phyloP scores from a whole-genome alignment of 2,888 invertebrate genomes.

The Panorpa germanica region DNA sequence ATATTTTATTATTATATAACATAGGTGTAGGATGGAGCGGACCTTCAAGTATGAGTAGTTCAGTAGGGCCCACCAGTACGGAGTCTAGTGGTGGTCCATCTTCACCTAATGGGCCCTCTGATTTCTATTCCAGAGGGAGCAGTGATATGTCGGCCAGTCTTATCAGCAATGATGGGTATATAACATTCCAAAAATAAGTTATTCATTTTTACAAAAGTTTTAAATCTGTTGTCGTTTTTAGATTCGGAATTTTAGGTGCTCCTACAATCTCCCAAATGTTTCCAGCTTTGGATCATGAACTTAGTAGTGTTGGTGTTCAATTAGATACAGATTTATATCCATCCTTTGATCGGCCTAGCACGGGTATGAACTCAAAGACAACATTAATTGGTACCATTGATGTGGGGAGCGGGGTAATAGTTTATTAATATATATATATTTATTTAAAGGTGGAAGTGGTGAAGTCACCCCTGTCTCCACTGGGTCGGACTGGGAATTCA shows the following conservation, averaged over 20 bases:
- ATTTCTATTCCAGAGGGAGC: slow-evolving; percentile 34
- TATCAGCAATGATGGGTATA: slow-evolving; percentile 40
- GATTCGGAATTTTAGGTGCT: slow-evolving; percentile 18
- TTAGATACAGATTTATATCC: slow-evolving; percentile 20
- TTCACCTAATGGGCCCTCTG: slow-evolving; percentile 47
- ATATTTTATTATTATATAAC: slow-evolving; percentile 10
- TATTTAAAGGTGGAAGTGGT: slow-evolving; percentile 25
- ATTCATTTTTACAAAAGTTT: slow-evolving; percentile 11
- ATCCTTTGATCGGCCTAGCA: slow-evolving; percentile 10
- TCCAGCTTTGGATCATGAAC: slow-evolving; percentile 33
- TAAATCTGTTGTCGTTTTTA: slow-evolving; percentile 11
- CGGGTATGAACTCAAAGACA: slow-evolving; percentile 13
- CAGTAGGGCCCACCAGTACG: slow-evolving; percentile 29
- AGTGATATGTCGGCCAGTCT: slow-evolving; percentile 41
- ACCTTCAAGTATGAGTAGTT: slow-evolving; percentile 53
- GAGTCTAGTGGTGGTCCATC: slow-evolving; percentile 64
- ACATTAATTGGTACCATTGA: slow-evolving; percentile 14
- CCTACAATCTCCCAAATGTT: slow-evolving; percentile 30
- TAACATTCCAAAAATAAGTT: slow-evolving; percentile 12
- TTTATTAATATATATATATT: slow-evolving; percentile 10
- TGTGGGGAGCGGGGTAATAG: slow-evolving; percentile 18
- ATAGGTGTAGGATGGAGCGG: slow-evolving; percentile 56
- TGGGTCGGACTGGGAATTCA: slow-evolving; percentile 40
- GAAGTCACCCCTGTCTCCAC: slow-evolving; percentile 50
- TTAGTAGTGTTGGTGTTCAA: slow-evolving; percentile 27